Base-by-base conservation (phyloP, 2,888 invertebrate species). In the Leistus spinibarbis region DNA sequence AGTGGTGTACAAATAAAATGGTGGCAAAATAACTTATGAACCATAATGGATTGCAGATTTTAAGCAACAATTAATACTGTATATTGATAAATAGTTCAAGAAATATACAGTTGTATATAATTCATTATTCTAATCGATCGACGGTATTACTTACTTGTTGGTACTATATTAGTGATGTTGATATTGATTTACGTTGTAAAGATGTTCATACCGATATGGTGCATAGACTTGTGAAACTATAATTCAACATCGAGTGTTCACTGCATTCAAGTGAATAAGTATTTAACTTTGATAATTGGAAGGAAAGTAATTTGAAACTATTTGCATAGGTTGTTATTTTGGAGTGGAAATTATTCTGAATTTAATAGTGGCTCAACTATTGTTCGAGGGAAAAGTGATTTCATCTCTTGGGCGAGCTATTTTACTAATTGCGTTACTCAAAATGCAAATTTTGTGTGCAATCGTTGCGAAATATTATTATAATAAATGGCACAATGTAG, bases 251-350 rank as follows among this genome's bases (percentile, higher is more conserved):
- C 60, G 60, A 13, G 54, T 17, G 2, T 17, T 54, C 17, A 19
- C 60, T 19, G 17, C 71, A 65, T 24, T 40, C 27, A 72, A 57
- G 19, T 66, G 57, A 20, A 72, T 54, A 72, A 66, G 72, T 72
- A 72, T 72, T 72, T 66, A 72, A 72, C 72, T 72, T 66, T 72
- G 72, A 72, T 72, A 72, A 72, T 72, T 72, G 72, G 72, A 72
- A 57, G 72, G 57, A 72, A 72, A 72, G 72, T 72, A 72, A 72
- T 72, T 72, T 72, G 72, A 72, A 72, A 72, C 72, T 72, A 72
- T 72, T 72, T 72, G 72, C 72, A 72, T 72, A 72, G 66, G 72
- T 72, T 66, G 72, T 72, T 72, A 72, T 72, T 72, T 72, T 57
- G 66, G 57, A 72, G 66, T 23, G 72, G 56, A 72, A 64, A 72